phyloP scores from a whole-genome alignment of 2,113 vertebrate species.

The Haliaeetus leucogaster region DNA sequence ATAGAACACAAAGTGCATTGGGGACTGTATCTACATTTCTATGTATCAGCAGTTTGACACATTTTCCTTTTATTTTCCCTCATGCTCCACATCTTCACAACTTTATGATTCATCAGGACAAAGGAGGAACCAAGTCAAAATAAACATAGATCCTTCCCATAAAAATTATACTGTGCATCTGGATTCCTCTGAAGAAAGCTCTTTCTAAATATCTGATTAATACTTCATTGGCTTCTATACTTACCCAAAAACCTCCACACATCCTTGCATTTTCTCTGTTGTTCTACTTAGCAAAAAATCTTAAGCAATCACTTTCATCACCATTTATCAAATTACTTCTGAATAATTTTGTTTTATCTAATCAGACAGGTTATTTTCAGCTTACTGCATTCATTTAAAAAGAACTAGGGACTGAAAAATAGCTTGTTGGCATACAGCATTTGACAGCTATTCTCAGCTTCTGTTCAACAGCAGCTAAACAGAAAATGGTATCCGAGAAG shows the following conservation, averaged over 20 bases:
- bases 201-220: background rate
- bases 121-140: background rate
- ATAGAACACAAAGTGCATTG: background rate
- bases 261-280: background rate
- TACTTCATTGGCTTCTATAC: background rate
- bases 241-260: background rate
- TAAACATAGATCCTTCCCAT: background rate
- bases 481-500: background rate
- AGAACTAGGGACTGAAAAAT: background rate
- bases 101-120: background rate
- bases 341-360: constrained; percentile 28
- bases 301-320: constrained; percentile 3
- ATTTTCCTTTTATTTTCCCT: background rate
- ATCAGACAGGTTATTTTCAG: constrained; percentile 39
- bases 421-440: background rate
- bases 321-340: constrained; percentile 19
- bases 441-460: background rate
- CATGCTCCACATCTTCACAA: background rate
- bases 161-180: background rate
- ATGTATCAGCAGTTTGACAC: background rate
- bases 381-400: constrained; percentile 12
- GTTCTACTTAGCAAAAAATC: constrained; percentile 5
- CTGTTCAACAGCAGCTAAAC: background rate
- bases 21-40: background rate
- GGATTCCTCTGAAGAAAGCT: background rate